phyloP scores from a whole-genome alignment of 2,797 vertebrate genomes.

The Scarus forsteni region DNA sequence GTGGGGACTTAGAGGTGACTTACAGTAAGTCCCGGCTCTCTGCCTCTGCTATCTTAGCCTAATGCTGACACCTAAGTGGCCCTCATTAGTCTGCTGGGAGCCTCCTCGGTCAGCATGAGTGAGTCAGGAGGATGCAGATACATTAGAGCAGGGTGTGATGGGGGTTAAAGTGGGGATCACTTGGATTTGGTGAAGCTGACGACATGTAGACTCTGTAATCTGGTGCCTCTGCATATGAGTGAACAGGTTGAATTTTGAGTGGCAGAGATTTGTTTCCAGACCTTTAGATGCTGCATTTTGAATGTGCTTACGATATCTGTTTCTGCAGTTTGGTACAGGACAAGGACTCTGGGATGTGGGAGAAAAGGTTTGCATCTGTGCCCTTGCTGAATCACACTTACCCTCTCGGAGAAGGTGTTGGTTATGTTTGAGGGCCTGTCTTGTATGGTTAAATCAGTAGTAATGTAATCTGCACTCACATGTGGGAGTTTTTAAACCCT shows the following conservation, averaged over 20 bases:
- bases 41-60: constrained; percentile 59
- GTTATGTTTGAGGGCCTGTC: constrained; percentile 41
- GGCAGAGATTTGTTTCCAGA: constrained; percentile 54
- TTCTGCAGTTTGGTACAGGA: constrained; percentile 63
- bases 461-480: too few relatives aligned
- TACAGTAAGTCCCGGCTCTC: constrained; percentile 63
- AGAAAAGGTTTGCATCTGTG: constrained; percentile 39
- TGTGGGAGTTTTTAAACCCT: too few relatives aligned
- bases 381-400: constrained; percentile 31
- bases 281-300: constrained; percentile 37
- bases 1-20: constrained; percentile 54
- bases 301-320: constrained; percentile 31
- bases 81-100: constrained; percentile 76
- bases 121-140: constrained; percentile 46
- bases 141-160: constrained; percentile 31
- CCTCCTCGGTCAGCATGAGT: constrained; percentile 52
- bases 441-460: constrained; percentile 30
- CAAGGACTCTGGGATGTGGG: constrained; percentile 33
- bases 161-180: constrained; percentile 64
- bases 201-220: constrained; percentile 49
- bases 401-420: constrained; percentile 52
- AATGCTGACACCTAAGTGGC: constrained; percentile 71
- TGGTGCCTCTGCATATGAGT: constrained; percentile 22
- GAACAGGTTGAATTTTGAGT: constrained; percentile 51
- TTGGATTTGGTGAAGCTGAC: constrained; percentile 63